Conservation (phyloP, 2,113 vertebrate genomes). For the Eolophus roseicapilla region DNA sequence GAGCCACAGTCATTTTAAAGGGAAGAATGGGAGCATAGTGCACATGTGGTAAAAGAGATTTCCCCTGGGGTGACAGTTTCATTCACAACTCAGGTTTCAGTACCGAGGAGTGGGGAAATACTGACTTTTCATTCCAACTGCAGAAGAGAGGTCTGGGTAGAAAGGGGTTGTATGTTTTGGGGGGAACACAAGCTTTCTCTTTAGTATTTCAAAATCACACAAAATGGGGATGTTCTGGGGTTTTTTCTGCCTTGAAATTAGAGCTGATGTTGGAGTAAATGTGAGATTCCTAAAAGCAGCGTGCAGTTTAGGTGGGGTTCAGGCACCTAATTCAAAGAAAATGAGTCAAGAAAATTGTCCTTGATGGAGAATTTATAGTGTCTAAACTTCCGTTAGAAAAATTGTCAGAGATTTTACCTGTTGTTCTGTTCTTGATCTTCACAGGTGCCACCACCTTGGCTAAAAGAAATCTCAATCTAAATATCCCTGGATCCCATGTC, state of each 20-base stretch:
- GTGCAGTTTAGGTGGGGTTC: background rate
- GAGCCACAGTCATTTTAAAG: background rate
- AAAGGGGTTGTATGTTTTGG: background rate
- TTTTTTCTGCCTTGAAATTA: background rate
- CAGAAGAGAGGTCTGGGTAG: too few relatives aligned
- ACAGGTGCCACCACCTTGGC: background rate
- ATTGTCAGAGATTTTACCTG: background rate
- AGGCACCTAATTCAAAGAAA: background rate
- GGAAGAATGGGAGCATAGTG: too few relatives aligned
- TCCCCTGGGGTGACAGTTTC: background rate
- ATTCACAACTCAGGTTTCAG: background rate
- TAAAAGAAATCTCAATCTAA: background rate
- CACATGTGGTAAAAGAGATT: background rate
- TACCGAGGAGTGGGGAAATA: background rate
- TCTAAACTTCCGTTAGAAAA: background rate
- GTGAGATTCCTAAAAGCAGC: background rate
- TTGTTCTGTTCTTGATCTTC: background rate
- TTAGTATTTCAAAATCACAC: background rate
- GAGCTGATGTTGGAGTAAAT: background rate
- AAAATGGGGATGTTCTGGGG: background rate
- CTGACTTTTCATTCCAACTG: background rate
- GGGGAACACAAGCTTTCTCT: background rate
- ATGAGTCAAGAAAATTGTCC: background rate
- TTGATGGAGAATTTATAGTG: background rate
- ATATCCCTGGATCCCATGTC: background rate